A percentile compares a stretch with the other conserved stretches of the same genome.
These are phyloP conservation scores for Suillia variegata DNA, from an alignment of 2,888 invertebrate species.

Conservation along the genomic window DNA sequence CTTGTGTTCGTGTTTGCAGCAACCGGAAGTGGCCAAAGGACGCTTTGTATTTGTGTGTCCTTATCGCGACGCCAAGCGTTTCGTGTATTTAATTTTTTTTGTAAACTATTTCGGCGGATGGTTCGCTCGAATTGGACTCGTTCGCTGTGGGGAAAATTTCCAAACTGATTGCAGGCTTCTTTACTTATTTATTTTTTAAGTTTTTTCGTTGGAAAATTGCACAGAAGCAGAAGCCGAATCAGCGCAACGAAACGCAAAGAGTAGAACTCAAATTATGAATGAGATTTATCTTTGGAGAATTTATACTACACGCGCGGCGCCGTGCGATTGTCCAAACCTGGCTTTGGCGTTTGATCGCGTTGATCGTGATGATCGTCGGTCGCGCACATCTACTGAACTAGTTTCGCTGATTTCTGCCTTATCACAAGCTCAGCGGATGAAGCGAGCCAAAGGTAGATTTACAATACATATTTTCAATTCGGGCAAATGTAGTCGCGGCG, in stretches of 20 bases:
- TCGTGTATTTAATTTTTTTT: too few relatives aligned
- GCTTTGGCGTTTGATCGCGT: background rate
- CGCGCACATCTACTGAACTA: background rate
- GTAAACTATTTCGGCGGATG: background rate
- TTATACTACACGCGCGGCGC: background rate
- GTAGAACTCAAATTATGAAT: constrained; percentile 8
- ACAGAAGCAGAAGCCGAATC: too few relatives aligned
- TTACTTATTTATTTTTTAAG: background rate
- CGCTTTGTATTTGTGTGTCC: background rate
- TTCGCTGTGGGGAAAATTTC: constrained; percentile 8
- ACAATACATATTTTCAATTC: too few relatives aligned
- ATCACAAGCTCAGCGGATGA: background rate
- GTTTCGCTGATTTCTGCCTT: background rate
- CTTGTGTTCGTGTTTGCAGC: too few relatives aligned
- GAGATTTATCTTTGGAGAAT: constrained; percentile 15
- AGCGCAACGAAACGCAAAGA: background rate
- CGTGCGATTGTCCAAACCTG: background rate
- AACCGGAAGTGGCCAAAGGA: constrained; percentile 10
- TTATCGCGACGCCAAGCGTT: too few relatives aligned
- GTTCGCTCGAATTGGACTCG: constrained; percentile 5
- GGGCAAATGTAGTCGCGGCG: too few relatives aligned
- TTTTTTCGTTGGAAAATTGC: too few relatives aligned
- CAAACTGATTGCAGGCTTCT: constrained; percentile 13
- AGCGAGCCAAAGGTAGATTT: background rate
- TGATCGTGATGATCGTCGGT: background rate